A percentile compares a stretch with the other conserved stretches of the same genome.
phyloP scores from a whole-genome alignment of 2,797 vertebrate species.

The Distichodus sexfasciatus region DNA sequence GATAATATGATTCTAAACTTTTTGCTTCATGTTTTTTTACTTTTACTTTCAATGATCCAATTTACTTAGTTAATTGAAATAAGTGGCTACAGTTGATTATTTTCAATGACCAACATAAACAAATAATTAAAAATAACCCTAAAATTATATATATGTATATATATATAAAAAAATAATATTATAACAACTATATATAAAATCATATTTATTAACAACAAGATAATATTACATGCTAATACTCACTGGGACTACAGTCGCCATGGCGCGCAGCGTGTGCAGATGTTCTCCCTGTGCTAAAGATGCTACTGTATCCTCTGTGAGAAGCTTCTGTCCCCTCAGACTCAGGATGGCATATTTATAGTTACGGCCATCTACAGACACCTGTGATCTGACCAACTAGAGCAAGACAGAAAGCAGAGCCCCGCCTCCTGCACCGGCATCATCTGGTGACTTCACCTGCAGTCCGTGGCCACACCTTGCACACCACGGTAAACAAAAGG shows the following conservation, averaged over 20 bases:
- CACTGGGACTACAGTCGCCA: constrained; percentile 73
- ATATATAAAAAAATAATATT: no score
- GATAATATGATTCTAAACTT: no score
- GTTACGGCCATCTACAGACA: constrained; percentile 11
- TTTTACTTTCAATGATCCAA: no score
- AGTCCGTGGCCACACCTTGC: constrained; percentile 13
- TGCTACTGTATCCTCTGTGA: neutral
- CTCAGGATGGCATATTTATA: constrained; percentile 34
- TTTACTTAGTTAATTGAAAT: no score
- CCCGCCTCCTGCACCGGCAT: constrained; percentile 51
- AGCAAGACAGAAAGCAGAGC: neutral
- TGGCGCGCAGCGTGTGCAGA: constrained; percentile 32
- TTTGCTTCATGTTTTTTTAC: no score
- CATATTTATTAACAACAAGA: neutral
- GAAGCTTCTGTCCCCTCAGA: neutral
- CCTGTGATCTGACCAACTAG: constrained; percentile 23
- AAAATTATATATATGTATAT: no score
- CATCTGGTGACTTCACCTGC: constrained; percentile 47
- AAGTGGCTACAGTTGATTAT: no score
- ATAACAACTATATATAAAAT: neutral
- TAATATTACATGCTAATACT: constrained; percentile 55
- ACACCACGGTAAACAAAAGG: constrained; percentile 30
- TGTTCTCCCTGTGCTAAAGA: neutral
- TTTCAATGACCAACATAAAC: no score
- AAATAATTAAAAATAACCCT: no score